Evolutionary conservation across 2,797 vertebrate genomes (phyloP).

Genomic region (Ciconia nigra): DNA sequence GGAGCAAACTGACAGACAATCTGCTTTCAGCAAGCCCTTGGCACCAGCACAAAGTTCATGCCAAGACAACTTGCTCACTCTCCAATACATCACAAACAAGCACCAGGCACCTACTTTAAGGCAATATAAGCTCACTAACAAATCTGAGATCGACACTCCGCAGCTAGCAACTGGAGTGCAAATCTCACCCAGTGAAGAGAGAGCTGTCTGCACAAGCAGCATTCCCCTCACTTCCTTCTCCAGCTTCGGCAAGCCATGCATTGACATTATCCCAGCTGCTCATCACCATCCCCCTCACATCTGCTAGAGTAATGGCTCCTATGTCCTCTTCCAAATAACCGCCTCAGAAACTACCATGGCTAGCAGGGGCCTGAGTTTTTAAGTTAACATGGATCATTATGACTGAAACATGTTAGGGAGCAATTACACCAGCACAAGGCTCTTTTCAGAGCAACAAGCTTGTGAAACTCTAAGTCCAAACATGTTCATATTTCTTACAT

Average conservation of each 20-base stretch:
- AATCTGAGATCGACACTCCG: constrained; percentile 12
- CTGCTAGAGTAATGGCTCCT: not conserved
- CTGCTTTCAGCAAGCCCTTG: constrained; percentile 41
- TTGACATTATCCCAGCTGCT: constrained; percentile 13
- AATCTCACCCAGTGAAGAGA: not conserved
- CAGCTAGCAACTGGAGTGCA: not conserved
- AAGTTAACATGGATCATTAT: not conserved
- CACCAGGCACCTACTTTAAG: constrained; percentile 10
- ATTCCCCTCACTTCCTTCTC: constrained; percentile 1
- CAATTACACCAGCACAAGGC: not conserved
- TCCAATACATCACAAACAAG: constrained; percentile 37
- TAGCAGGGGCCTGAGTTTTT: not conserved
- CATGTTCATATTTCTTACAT: rapidly evolving
- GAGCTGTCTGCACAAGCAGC: not conserved
- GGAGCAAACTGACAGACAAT: constrained; percentile 6
- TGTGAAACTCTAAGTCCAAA: not conserved
- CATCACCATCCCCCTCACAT: constrained; percentile 13
- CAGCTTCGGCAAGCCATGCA: not conserved
- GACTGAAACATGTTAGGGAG: not conserved
- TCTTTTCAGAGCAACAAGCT: not conserved
- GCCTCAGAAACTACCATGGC: not conserved
- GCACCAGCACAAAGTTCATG: constrained; percentile 18
- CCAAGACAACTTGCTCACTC: constrained; percentile 19
- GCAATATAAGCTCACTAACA: constrained; percentile 16
- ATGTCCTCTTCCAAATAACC: not conserved